Conservation (phyloP, 2,888 invertebrate genomes). For the Rotaria sp. region DNA sequence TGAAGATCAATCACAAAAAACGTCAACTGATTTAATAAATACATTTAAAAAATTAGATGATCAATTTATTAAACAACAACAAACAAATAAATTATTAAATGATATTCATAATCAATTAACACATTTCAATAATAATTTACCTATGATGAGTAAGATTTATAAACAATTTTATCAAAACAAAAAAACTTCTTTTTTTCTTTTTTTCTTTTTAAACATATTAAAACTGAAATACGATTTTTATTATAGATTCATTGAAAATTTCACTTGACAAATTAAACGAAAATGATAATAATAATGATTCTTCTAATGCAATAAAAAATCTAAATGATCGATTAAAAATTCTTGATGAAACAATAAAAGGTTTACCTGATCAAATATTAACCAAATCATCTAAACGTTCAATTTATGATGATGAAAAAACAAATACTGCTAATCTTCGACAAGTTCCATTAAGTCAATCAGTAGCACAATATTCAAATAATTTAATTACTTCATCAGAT, state of each 20-base stretch:
- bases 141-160: background rate
- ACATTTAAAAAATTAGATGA: background rate
- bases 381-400: background rate
- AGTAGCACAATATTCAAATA: background rate
- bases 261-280: background rate
- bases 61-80: background rate
- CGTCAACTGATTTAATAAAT: background rate
- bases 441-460: background rate
- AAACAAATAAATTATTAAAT: background rate
- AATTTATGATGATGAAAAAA: background rate
- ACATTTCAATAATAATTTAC: background rate
- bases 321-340: background rate
- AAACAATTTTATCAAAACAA: background rate
- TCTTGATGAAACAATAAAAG: background rate
- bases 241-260: background rate
- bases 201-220: too few species aligned
- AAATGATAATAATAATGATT: background rate
- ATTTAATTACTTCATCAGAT: background rate
- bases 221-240: background rate
- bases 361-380: background rate
- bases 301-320: background rate
- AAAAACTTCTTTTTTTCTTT: too few species aligned
- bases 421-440: background rate
- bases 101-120: background rate
- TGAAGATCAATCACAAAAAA: background rate